These are phyloP conservation scores for Steromphala cineraria DNA, from an alignment of 2,888 invertebrate genomes.

Conservation along the genomic window DNA sequence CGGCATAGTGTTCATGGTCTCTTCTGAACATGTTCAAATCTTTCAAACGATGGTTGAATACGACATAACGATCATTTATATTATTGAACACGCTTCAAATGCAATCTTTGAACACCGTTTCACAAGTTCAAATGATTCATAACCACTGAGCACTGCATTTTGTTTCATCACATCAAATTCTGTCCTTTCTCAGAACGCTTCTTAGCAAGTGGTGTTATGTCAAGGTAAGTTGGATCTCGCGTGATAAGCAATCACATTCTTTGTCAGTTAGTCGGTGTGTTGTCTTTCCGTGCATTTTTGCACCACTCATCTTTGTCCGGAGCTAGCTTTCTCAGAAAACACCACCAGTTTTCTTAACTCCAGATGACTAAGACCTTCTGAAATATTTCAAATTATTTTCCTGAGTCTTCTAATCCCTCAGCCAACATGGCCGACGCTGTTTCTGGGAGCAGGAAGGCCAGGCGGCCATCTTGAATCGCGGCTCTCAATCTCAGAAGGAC, in stretches of 20 bases:
- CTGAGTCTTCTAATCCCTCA: constrained; percentile 21
- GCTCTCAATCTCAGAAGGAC: background rate
- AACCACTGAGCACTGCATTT: too few species aligned
- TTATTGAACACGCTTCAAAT: too few species aligned
- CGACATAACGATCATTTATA: too few species aligned
- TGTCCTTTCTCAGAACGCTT: background rate
- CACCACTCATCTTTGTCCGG: background rate
- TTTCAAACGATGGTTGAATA: too few species aligned
- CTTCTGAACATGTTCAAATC: too few species aligned
- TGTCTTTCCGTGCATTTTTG: background rate
- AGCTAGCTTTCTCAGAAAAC: background rate
- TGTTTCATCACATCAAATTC: background rate
- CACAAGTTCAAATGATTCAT: too few species aligned
- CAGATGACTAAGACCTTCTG: background rate
- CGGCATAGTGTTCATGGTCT: too few species aligned
- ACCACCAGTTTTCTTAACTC: background rate
- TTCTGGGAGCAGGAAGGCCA: background rate
- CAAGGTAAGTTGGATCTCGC: background rate
- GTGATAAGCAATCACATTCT: background rate
- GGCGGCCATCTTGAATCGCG: constrained; percentile 12
- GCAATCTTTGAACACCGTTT: too few species aligned
- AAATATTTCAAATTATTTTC: constrained; percentile 25
- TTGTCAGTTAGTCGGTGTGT: background rate
- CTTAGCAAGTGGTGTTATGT: background rate
- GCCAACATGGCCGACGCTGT: constrained; percentile 16